Evolutionary conservation across 2,888 invertebrate species (phyloP).

Genomic region (Halictus ligatus): DNA sequence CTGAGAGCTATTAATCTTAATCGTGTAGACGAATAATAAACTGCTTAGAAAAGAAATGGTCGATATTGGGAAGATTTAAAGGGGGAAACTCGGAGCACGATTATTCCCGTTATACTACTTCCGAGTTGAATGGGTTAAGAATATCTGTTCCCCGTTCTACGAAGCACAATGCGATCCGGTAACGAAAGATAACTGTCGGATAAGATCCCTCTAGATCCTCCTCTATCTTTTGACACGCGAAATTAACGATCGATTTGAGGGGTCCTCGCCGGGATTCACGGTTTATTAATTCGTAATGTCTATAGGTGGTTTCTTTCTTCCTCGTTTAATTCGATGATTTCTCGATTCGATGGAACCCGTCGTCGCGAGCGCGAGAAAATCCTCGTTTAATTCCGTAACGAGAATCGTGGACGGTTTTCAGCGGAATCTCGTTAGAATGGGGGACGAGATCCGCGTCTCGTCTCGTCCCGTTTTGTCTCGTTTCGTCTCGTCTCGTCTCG

Average conservation of each 20-base stretch:
- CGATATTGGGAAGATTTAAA: background rate
- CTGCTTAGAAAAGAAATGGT: background rate
- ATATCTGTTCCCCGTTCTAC: constrained; percentile 1
- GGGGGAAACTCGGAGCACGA: background rate
- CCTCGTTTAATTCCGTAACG: constrained; percentile 52
- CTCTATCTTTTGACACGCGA: constrained; percentile 30
- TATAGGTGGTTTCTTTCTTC: constrained; percentile 9
- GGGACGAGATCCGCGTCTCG: constrained; percentile 42
- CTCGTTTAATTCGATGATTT: constrained; percentile 44
- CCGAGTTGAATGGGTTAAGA: background rate
- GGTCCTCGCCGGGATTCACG: constrained; percentile 22
- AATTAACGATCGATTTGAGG: constrained; percentile 44
- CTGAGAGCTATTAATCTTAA: background rate
- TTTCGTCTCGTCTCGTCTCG: constrained; percentile 9
- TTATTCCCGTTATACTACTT: background rate
- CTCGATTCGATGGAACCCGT: constrained; percentile 13
- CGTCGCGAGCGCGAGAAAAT: constrained; percentile 23
- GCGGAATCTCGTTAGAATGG: constrained; percentile 59
- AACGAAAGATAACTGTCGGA: background rate
- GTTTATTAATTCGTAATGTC: constrained; percentile 49
- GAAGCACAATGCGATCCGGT: background rate
- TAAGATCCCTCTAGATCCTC: constrained; percentile 8
- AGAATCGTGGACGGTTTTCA: constrained; percentile 37
- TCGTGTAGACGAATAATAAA: background rate
- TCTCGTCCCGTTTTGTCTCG: background rate